Base-by-base conservation (phyloP, 1,140 invertebrate genomes). In the Akabosia matsudoensis region DNA sequence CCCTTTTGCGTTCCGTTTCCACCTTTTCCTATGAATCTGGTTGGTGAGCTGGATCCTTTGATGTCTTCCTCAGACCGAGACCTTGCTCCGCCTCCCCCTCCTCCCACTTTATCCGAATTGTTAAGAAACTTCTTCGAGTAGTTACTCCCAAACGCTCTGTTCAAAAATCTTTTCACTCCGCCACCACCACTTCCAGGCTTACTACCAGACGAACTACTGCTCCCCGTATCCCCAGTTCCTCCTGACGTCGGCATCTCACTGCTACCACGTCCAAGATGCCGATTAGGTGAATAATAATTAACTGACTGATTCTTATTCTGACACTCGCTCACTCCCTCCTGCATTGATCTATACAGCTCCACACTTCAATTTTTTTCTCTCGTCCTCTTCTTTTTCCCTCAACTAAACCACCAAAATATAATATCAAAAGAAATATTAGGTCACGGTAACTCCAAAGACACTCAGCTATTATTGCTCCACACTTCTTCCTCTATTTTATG, bases 81-180 rank as follows among this genome's bases (percentile, higher is more conserved):
- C n/a, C 22, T 10, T 7, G 10, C 3, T 3, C 10, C 10, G 22
- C 22, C 24, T n/a, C 24, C 3, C 54, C 13, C 22, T 56, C 7
- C 54, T 3, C 54, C n/a, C 10, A 13, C 54, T 67, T 67, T 67
- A 31, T 67, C 61, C 24, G 61, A 4, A 30, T 67, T 67, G 61
- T 67, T 67, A n/a, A 67, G 61, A 4, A 67, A 22, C 30, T 67
- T 67, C 28, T 67, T 67, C 7, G 61, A 67, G 61, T 67, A 67
- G 22, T 67, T 67, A 4, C 7, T 67, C 1, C 61, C 61, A 67
- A 67, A 67, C 26, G 61, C 61, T 13, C 61, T 24, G 31, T 67
- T 67, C 10, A 67, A 31, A 30, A 67, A 67, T n/a, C 61, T 28
- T 67, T 67, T 67, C 10, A 67, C 61, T 13, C 61, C 61, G 13